A percentile compares a stretch with the other conserved stretches of the same genome.
phyloP scores from a whole-genome alignment of 2,888 invertebrate species.

The Abrostola tripartita region DNA sequence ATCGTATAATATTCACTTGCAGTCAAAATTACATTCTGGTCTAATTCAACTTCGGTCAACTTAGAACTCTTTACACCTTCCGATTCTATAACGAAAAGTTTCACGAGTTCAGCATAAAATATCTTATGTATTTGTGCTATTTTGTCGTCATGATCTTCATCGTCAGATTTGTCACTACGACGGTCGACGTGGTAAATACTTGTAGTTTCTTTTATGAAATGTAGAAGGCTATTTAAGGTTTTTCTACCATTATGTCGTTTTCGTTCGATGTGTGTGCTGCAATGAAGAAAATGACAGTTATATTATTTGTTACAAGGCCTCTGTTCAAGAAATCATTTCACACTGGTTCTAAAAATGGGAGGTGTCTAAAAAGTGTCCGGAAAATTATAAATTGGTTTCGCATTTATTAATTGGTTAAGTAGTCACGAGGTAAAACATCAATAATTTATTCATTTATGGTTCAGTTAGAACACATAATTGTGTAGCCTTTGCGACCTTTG shows the following conservation, averaged over 20 bases:
- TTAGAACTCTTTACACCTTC: slow-evolving; percentile 63
- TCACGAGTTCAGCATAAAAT: slow-evolving; percentile 81
- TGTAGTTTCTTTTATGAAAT: slow-evolving; percentile 27
- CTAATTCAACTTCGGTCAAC: slow-evolving; percentile 75
- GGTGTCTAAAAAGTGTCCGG: too few relatives aligned
- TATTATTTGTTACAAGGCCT: neutral
- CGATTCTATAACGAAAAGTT: slow-evolving; percentile 78
- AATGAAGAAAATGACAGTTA: slow-evolving; percentile 21
- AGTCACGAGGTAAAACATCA: too few relatives aligned
- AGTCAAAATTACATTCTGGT: slow-evolving; percentile 79
- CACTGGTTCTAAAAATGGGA: too few relatives aligned
- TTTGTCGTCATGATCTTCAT: slow-evolving; percentile 63
- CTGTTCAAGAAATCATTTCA: neutral
- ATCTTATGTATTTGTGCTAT: slow-evolving; percentile 67
- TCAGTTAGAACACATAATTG: too few relatives aligned
- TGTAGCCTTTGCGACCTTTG: too few relatives aligned
- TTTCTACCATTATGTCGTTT: slow-evolving; percentile 63
- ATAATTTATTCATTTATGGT: too few relatives aligned
- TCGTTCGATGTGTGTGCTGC: slow-evolving; percentile 70
- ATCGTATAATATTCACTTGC: slow-evolving; percentile 84
- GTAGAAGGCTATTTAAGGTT: slow-evolving; percentile 28
- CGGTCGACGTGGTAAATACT: slow-evolving; percentile 30
- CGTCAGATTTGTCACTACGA: slow-evolving; percentile 35
- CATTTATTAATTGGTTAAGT: too few relatives aligned
- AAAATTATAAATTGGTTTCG: too few relatives aligned